Conservation (phyloP, 2,888 invertebrate genomes). For the Acanthosepion pharaonis region DNA sequence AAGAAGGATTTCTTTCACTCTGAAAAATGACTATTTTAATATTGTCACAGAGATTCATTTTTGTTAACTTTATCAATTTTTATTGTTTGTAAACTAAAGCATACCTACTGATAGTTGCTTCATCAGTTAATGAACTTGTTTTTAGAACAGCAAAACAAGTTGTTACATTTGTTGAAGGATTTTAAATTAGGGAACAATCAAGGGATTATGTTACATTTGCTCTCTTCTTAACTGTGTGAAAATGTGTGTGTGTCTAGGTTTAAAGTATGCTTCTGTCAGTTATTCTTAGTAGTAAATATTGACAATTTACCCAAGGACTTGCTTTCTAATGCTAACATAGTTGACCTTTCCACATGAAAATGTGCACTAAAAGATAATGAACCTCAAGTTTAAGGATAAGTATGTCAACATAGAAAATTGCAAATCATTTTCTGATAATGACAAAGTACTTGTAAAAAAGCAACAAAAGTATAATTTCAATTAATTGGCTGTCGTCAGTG, state of each 20-base stretch:
- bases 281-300: not conserved
- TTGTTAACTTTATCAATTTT: not conserved
- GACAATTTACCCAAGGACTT: not conserved
- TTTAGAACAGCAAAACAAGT: not conserved
- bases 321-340: not conserved
- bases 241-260: not conserved
- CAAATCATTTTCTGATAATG: not conserved
- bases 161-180: not conserved
- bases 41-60: not conserved
- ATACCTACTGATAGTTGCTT: not conserved
- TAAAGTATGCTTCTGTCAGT: not conserved
- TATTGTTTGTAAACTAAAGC: not conserved
- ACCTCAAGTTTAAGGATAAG: not conserved
- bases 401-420: not conserved
- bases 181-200: not conserved
- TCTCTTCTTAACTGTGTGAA: not conserved
- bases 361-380: not conserved
- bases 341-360: constrained; percentile 8
- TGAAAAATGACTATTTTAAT: not conserved
- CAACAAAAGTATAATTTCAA: no score
- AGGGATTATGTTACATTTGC: not conserved
- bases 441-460: no score
- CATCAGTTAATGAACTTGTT: not conserved
- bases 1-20: not conserved
- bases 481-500: no score